Evolutionary conservation across 2,888 invertebrate species (phyloP).

Genomic region (Phyllotreta striolata): DNA sequence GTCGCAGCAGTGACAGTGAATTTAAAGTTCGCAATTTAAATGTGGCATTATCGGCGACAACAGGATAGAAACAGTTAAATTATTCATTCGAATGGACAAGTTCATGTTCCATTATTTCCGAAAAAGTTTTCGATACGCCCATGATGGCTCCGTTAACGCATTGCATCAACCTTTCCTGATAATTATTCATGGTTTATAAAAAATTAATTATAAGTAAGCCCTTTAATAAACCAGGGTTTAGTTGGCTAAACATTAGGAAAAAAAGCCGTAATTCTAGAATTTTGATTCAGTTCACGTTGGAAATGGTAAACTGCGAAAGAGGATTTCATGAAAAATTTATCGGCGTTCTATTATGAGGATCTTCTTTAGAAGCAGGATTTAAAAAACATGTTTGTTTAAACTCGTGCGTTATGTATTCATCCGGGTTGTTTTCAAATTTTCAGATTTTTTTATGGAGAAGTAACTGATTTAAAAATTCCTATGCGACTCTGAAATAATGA

Average conservation of each 20-base stretch:
- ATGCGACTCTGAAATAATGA: too few species aligned
- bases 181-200: conserved; percentile 35
- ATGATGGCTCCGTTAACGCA: conserved; percentile 21
- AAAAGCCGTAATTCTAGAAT: conserved; percentile 22
- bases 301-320: conserved; percentile 12
- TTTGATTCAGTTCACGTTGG: conserved; percentile 11
- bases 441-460: too few species aligned
- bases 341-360: background rate
- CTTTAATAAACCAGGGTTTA: conserved; percentile 34
- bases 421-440: too few species aligned
- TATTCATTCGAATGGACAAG: too few species aligned
- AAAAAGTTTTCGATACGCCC: background rate
- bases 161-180: conserved; percentile 29
- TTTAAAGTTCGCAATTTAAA: too few species aligned
- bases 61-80: too few species aligned
- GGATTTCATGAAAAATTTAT: conserved; percentile 11
- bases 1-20: too few species aligned
- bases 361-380: background rate
- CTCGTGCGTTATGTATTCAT: too few species aligned
- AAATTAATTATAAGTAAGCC: conserved; percentile 34
- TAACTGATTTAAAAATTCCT: background rate
- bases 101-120: background rate
- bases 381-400: too few species aligned
- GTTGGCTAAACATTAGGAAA: conserved; percentile 17
- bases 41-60: too few species aligned